phyloP scores from a whole-genome alignment of 1,140 invertebrate genomes.

The Diprion similis region DNA sequence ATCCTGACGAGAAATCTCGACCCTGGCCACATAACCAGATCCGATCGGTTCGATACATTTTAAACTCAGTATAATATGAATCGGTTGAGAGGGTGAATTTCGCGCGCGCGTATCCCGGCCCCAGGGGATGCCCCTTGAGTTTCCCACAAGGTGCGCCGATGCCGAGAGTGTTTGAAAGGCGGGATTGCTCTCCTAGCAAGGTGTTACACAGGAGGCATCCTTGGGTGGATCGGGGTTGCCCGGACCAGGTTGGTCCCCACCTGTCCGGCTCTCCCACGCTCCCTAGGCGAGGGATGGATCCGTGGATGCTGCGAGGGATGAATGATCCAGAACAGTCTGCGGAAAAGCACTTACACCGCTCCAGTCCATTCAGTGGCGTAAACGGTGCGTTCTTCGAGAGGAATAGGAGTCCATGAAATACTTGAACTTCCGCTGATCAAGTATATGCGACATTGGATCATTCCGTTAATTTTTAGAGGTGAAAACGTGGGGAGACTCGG shows the following conservation, averaged over 20 bases:
- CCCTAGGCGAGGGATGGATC: not conserved
- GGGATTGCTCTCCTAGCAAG: constrained; percentile 6
- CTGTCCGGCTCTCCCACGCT: constrained; percentile 57
- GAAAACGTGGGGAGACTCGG: too few species aligned
- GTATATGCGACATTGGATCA: too few species aligned
- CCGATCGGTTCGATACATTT: not conserved
- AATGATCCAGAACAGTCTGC: not conserved
- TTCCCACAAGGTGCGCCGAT: not conserved
- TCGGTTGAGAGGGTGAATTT: not conserved
- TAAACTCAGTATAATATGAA: not conserved
- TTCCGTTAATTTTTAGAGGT: too few species aligned
- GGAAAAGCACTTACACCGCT: not conserved
- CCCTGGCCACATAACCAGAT: not conserved
- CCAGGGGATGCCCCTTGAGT: not conserved
- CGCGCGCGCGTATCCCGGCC: not conserved
- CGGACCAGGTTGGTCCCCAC: constrained; percentile 36
- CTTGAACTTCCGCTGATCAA: too few species aligned
- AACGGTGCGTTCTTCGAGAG: too few species aligned
- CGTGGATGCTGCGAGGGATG: constrained; percentile 9
- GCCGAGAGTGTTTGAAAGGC: constrained; percentile 3
- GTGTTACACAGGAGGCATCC: constrained; percentile 2
- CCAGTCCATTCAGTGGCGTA: not conserved
- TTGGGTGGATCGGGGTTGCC: not conserved
- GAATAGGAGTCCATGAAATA: too few species aligned
- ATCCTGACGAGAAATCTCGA: not conserved